These are phyloP conservation scores for Tenodera sinensis DNA, from an alignment of 2,888 invertebrate genomes.

Conservation along the genomic window DNA sequence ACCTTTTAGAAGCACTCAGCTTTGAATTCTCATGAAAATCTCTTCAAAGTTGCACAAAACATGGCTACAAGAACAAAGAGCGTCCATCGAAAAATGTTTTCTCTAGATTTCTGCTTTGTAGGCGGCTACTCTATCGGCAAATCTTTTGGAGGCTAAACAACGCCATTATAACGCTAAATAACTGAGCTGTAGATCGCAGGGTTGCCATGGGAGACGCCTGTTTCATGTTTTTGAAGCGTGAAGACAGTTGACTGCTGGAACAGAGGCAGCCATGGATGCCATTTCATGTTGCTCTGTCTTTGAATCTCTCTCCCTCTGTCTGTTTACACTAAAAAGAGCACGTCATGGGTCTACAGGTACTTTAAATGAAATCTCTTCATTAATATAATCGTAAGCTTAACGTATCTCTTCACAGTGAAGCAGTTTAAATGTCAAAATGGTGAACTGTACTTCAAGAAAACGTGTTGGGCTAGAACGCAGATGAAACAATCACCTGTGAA, in stretches of 20 bases:
- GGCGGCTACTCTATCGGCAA: not conserved
- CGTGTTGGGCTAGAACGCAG: too few relatives aligned
- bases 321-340: not conserved
- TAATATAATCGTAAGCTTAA: too few relatives aligned
- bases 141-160: constrained; percentile 14
- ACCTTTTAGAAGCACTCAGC: not conserved
- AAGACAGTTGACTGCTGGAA: constrained; percentile 13
- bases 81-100: not conserved
- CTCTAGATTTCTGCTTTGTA: not conserved
- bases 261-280: not conserved
- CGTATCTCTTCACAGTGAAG: too few relatives aligned
- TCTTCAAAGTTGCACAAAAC: not conserved
- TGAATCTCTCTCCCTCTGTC: not conserved
- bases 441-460: too few relatives aligned
- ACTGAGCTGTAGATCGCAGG: constrained; percentile 26
- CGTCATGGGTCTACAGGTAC: too few relatives aligned
- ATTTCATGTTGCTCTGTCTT: not conserved
- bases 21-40: not conserved
- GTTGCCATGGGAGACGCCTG: constrained; percentile 13
- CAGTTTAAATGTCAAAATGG: too few relatives aligned
- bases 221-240: constrained; percentile 27
- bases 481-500: too few relatives aligned
- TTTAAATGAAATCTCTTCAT: too few relatives aligned
- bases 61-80: not conserved
- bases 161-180: constrained; percentile 23